Evolutionary conservation across 2,797 vertebrate species (phyloP).

Genomic region (Chrosomus eos): DNA sequence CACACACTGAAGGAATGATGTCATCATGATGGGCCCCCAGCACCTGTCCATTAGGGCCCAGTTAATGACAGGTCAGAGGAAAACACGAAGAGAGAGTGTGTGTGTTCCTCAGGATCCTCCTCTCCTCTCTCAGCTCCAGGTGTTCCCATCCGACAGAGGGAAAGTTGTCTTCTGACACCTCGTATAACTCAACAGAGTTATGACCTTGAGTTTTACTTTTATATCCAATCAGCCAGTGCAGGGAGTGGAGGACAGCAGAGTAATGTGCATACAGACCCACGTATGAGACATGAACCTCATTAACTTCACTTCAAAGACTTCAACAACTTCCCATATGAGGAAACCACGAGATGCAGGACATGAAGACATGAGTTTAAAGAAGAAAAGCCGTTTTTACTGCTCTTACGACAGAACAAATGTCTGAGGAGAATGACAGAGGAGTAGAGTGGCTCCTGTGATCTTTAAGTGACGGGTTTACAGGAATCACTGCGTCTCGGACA

Average conservation of each 20-base stretch:
- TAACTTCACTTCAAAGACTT: constrained; percentile 73
- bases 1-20: constrained; percentile 59
- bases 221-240: constrained; percentile 41
- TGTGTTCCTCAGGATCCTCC: constrained; percentile 49
- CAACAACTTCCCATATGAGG: constrained; percentile 35
- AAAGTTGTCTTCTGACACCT: constrained; percentile 66
- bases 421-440: constrained; percentile 54
- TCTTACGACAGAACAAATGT: constrained; percentile 26
- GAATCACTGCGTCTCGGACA: constrained; percentile 56
- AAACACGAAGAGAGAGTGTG: constrained; percentile 67
- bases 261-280: constrained; percentile 32
- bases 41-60: constrained; percentile 78
- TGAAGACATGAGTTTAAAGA: neutral
- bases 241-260: constrained; percentile 1
- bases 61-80: too few relatives aligned
- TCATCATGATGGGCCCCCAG: constrained; percentile 65
- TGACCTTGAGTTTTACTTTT: constrained; percentile 47
- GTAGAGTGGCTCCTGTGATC: constrained; percentile 53
- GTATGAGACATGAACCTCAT: constrained; percentile 60
- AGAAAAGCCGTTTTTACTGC: neutral
- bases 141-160: constrained; percentile 59
- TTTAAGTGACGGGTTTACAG: constrained; percentile 67
- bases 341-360: constrained; percentile 23
- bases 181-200: constrained; percentile 65
- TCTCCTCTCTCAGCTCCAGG: constrained; percentile 57